Evolutionary conservation across 2,888 invertebrate species (phyloP).

Genomic region (Camptogramma bilineatum): DNA sequence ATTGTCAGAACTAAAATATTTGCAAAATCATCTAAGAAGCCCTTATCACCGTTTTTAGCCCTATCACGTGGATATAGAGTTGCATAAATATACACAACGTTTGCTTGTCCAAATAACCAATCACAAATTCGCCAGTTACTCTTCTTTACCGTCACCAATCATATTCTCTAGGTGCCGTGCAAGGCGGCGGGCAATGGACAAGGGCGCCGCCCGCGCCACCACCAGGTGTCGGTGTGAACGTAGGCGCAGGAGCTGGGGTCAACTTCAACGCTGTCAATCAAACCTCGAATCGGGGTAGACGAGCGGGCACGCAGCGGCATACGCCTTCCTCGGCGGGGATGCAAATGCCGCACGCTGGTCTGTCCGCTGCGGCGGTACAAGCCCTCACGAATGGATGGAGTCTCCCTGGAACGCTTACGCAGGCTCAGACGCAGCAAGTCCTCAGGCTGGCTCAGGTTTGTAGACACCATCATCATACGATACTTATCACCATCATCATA

Average conservation of each 20-base stretch:
- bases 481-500: not conserved
- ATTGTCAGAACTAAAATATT: too few species aligned
- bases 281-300: slow-evolving; percentile 69
- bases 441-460: slow-evolving; percentile 79
- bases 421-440: slow-evolving; percentile 82
- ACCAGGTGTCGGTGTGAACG: slow-evolving; percentile 65
- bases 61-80: too few species aligned
- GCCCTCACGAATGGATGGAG: slow-evolving; percentile 77
- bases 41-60: too few species aligned
- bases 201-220: slow-evolving; percentile 91
- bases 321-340: slow-evolving; percentile 65
- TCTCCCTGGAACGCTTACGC: slow-evolving; percentile 70
- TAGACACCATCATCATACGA: not conserved
- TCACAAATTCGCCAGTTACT: too few species aligned
- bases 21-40: too few species aligned
- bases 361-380: slow-evolving; percentile 76
- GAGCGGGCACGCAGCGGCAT: slow-evolving; percentile 65
- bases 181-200: slow-evolving; percentile 90
- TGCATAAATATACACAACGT: too few species aligned
- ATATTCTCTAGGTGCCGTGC: slow-evolving; percentile 61
- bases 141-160: not conserved
- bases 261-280: slow-evolving; percentile 55
- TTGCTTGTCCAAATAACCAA: too few species aligned
- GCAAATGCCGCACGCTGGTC: slow-evolving; percentile 74
- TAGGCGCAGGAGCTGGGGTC: slow-evolving; percentile 53